phyloP scores from a whole-genome alignment of 2,797 vertebrate genomes.

The Coregonus ussuriensis region DNA sequence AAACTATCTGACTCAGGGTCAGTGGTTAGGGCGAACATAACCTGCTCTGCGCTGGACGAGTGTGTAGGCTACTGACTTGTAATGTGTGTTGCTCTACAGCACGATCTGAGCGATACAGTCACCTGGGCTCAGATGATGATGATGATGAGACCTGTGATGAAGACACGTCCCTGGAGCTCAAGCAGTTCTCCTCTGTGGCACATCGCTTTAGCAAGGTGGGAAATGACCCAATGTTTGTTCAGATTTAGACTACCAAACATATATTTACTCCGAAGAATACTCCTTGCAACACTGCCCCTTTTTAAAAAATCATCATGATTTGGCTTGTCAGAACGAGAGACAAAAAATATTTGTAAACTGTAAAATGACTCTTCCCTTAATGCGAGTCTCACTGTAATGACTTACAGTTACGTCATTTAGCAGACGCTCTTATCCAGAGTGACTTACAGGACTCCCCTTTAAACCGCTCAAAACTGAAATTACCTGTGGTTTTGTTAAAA shows the following conservation, averaged over 20 bases:
- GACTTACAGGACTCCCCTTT: no score
- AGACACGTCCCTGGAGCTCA: constrained; percentile 86
- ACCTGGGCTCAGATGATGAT: constrained; percentile 83
- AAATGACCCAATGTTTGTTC: no score
- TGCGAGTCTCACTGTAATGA: no score
- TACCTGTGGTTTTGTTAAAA: no score
- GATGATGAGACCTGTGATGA: constrained; percentile 88
- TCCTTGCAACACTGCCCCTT: not conserved
- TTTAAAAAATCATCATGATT: not conserved
- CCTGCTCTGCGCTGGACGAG: not conserved
- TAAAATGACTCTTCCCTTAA: no score
- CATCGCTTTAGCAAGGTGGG: constrained; percentile 91
- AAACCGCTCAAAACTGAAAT: no score
- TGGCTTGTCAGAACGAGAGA: not conserved
- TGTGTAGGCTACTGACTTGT: not conserved
- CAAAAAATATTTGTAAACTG: no score
- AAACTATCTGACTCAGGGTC: no score
- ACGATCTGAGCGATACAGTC: constrained; percentile 86
- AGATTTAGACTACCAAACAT: not conserved
- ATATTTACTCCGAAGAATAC: not conserved
- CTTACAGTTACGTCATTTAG: no score
- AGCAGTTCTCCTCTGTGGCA: constrained; percentile 92
- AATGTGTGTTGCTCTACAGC: constrained; percentile 65
- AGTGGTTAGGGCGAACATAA: no score
- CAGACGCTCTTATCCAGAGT: no score